Evolutionary conservation across 2,113 vertebrate species (phyloP), one percentile per base, ranked within the genome.

Genomic region (Microcebus jonahi): DNA sequence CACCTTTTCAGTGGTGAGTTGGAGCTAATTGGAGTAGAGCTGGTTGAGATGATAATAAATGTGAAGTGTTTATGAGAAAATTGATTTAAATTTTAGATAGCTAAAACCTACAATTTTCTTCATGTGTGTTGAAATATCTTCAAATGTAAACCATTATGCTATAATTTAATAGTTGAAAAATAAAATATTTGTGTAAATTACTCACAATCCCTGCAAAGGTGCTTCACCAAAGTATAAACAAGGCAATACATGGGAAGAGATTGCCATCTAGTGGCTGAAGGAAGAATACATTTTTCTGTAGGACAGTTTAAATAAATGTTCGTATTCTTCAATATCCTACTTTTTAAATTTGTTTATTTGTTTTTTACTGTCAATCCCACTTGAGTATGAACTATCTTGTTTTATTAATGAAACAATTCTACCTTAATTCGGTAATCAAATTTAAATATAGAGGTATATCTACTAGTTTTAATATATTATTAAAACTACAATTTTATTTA

Each of bases 221-320:
- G 0, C 3, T 9, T 68, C 21, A 36, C 15, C 8, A n/a, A 29
- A 21, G 27, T 76, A 27, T 89, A 81, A 42, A 45, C 17, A 2
- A 8, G 29, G 3, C 61, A 71, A 88, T 91, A 57, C 31, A 39
- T 48, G 86, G 81, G 93, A 84, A 75, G 18, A 45, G 61, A 48
- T 2, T 90, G 89, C 96, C 97, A 97, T 91, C 97, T 97, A 92
- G 95, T 94, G 97, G 96, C 13, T 9, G 14, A 27, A n/a, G 1
- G 18, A 50, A 96, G 91, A 86, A 86, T 81, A 88, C 12, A 57
- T 48, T 75, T 93, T 48, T 11, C 53, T 34, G 31, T 42, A 27
- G 29, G 34, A 21, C 21, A 15, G 25, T 29, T 29, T 48, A 71
- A 65, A 39, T 9, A 76, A 76, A 84, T 79, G 0, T 77, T 68